phyloP scores from a whole-genome alignment of 2,113 vertebrate species.

The Scopus umbretta region DNA sequence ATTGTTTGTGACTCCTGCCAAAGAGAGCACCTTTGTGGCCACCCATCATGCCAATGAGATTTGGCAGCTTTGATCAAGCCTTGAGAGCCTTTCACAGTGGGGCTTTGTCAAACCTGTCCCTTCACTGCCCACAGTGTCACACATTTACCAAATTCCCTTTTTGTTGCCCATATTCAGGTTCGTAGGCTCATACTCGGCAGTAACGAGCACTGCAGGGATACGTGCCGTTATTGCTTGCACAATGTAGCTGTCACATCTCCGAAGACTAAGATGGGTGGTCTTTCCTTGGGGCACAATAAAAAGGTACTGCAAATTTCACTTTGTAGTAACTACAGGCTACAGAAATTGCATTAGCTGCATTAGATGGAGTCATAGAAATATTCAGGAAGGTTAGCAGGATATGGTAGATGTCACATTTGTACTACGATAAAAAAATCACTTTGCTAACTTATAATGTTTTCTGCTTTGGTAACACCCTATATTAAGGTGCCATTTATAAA shows the following conservation, averaged over 20 bases:
- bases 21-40: conserved; percentile 78
- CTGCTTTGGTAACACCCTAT: conserved; percentile 71
- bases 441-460: conserved; percentile 72
- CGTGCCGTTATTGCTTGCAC: neutral
- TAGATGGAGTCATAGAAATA: conserved; percentile 67
- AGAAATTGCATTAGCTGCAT: conserved; percentile 73
- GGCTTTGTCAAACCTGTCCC: conserved; percentile 62
- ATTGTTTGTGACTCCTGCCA: conserved; percentile 77
- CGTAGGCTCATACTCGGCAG: conserved; percentile 53
- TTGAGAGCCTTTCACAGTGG: conserved; percentile 72
- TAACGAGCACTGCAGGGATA: conserved; percentile 49
- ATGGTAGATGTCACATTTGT: conserved; percentile 58
- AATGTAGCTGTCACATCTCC: conserved; percentile 16
- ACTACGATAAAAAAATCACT: conserved; percentile 76
- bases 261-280: neutral
- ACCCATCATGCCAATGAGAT: conserved; percentile 75
- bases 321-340: conserved; percentile 64
- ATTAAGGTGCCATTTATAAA: conserved; percentile 78
- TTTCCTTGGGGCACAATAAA: conserved; percentile 66
- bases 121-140: conserved; percentile 35
- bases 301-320: conserved; percentile 71
- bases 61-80: conserved; percentile 78
- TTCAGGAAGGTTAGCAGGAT: conserved; percentile 65
- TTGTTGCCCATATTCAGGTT: neutral
- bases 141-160: neutral